Percentiles rank a stretch among this genome's conserved stretches.
Conservation (phyloP, 2,113 vertebrate species). For the Gymnorhina tibicen region DNA sequence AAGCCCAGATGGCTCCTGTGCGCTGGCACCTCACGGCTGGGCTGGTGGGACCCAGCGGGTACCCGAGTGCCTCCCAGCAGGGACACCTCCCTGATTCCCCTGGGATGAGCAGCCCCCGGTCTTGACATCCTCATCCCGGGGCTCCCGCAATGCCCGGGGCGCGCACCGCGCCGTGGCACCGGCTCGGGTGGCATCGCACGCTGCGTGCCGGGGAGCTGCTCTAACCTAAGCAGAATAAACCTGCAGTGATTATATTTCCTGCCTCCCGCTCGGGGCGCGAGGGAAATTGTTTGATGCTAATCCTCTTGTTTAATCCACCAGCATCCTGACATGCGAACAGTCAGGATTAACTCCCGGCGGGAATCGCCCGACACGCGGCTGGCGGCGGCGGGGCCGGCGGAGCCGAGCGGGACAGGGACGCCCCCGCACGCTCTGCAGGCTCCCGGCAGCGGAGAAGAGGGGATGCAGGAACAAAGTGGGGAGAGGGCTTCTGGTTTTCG, state of each 20-base stretch:
- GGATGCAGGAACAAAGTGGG: neutral
- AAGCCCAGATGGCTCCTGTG: neutral
- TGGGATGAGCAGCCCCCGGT: fast-evolving
- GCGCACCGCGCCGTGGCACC: fast-evolving
- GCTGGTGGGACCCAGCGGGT: neutral
- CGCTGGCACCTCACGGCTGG: neutral
- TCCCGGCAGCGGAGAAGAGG: fast-evolving
- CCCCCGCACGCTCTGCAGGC: fast-evolving
- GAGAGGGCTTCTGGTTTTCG: neutral
- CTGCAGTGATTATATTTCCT: neutral
- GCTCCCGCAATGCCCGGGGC: neutral
- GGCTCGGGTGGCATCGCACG: neutral
- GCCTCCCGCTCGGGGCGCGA: neutral
- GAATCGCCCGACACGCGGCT: neutral
- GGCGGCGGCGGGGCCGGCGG: fast-evolving
- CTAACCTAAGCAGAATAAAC: neutral
- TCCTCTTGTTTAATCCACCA: conserved; percentile 24
- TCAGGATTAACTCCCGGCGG: neutral
- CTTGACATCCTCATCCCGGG: fast-evolving
- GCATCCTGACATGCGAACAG: neutral
- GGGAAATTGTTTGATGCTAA: conserved; percentile 48
- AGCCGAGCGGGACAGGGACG: fast-evolving
- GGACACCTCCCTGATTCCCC: neutral
- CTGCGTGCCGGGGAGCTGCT: neutral
- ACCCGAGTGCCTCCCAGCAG: neutral